Conservation (phyloP, 2,113 vertebrate genomes). For the Perca schrenkii region DNA sequence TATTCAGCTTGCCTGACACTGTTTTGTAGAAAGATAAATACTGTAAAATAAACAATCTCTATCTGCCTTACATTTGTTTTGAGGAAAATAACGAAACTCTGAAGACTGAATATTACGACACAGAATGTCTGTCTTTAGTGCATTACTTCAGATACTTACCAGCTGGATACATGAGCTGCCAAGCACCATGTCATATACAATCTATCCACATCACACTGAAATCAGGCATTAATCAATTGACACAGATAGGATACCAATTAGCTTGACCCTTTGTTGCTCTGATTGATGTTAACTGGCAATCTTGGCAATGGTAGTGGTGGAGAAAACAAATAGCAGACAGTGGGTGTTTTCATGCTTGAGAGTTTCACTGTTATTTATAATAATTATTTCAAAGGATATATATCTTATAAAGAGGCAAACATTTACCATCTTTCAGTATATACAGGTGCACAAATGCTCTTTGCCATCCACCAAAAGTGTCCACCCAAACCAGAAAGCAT, state of each 20-base stretch:
- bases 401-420: neutral
- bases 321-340: constrained; percentile 16
- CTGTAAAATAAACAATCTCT: neutral
- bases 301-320: neutral
- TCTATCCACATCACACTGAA: constrained; percentile 26
- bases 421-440: neutral
- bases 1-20: neutral
- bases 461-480: neutral
- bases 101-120: neutral
- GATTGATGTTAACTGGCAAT: constrained; percentile 24
- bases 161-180: neutral
- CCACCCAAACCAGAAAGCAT: neutral
- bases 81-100: neutral
- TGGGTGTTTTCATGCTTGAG: constrained; percentile 10
- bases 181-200: neutral
- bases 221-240: constrained; percentile 26
- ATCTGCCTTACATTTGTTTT: neutral
- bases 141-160: neutral
- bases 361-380: neutral
- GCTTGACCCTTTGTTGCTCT: constrained; percentile 38
- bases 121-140: neutral
- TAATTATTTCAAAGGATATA: neutral
- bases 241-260: constrained; percentile 29
- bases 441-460: neutral
- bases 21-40: neutral